Percentiles rank a stretch among this genome's conserved stretches.
phyloP scores from a whole-genome alignment of 2,113 vertebrate genomes.

The Sinocyclocheilus anshuiensis region DNA sequence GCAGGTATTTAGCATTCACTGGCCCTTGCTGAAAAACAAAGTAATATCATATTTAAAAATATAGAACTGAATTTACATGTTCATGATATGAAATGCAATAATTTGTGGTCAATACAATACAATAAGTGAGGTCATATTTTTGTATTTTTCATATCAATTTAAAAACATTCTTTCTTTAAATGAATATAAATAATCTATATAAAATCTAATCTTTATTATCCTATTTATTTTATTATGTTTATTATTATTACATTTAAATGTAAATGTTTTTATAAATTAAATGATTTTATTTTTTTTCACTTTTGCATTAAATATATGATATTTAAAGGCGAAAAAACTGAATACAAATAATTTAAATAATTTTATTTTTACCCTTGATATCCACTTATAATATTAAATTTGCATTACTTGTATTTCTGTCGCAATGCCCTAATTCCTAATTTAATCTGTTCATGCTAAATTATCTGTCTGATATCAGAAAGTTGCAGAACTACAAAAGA shows the following conservation, averaged over 20 bases:
- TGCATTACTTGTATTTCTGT: neutral
- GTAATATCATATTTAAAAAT: neutral
- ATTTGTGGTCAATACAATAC: neutral
- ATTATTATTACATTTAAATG: neutral
- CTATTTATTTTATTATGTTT: neutral
- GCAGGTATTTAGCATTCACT: slow-evolving; percentile 71
- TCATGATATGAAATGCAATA: neutral
- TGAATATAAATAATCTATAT: too few relatives aligned
- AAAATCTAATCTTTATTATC: neutral
- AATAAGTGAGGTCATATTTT: neutral
- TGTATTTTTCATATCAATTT: neutral
- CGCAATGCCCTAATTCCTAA: neutral
- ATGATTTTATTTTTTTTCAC: neutral
- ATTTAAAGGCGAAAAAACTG: neutral
- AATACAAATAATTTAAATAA: neutral
- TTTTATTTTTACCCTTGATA: neutral
- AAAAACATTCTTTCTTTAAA: too few relatives aligned
- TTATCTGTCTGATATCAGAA: neutral
- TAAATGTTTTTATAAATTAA: neutral
- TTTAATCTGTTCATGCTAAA: neutral
- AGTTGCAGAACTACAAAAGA: neutral
- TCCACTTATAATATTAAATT: neutral
- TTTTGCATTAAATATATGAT: neutral
- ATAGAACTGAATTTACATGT: neutral
- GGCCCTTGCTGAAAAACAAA: slow-evolving; percentile 65